phyloP scores from a whole-genome alignment of 2,888 invertebrate genomes.

The Leucophenga maculata region DNA sequence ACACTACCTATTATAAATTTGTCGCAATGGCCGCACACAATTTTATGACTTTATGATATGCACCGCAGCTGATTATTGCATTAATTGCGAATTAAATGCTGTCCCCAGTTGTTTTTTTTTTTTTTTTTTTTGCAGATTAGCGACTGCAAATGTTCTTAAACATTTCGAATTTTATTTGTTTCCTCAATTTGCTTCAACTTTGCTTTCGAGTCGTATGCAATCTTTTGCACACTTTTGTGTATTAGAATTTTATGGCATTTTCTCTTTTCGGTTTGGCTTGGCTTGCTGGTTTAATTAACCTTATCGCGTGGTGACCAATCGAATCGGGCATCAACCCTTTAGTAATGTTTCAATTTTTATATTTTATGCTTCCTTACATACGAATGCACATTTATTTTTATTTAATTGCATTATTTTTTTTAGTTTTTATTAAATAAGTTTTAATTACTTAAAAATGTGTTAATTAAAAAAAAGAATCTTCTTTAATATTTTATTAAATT shows the following conservation, averaged over 20 bases:
- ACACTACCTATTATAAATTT: background rate
- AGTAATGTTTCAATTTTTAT: no score
- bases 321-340: no score
- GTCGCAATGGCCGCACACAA: conserved; percentile 21
- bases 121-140: conserved; percentile 54
- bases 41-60: conserved; percentile 68
- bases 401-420: no score
- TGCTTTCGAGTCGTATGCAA: background rate
- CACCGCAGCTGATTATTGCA: conserved; percentile 61
- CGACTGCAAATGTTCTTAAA: conserved; percentile 52
- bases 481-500: no score
- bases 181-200: conserved; percentile 7
- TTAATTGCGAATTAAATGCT: conserved; percentile 62
- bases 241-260: conserved; percentile 11
- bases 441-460: no score
- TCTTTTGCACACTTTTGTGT: background rate
- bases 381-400: no score
- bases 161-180: conserved; percentile 3
- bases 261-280: background rate
- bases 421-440: no score
- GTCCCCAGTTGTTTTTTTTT: background rate
- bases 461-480: no score
- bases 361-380: no score
- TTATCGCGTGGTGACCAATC: no score
- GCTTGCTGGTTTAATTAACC: conserved; percentile 5